These are phyloP conservation scores for Athrips mouffetella DNA, from an alignment of 2,888 invertebrate species.

Conservation along the genomic window DNA sequence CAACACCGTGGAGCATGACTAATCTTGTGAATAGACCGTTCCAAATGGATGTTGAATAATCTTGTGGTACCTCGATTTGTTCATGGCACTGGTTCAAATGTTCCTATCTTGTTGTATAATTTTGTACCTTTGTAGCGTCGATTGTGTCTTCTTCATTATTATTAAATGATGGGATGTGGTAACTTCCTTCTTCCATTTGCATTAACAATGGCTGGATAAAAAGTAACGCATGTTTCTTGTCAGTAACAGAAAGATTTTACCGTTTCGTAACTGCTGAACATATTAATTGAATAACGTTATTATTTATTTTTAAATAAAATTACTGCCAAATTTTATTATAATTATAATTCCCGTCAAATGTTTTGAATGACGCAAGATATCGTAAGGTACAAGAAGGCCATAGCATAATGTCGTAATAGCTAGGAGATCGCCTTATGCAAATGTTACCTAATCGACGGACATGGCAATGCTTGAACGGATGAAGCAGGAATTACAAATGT, in stretches of 20 bases:
- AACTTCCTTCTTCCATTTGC: constrained; percentile 3
- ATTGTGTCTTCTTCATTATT: background rate
- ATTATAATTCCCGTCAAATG: constrained; percentile 10
- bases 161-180: background rate
- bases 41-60: constrained; percentile 29
- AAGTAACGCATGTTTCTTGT: background rate
- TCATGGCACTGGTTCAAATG: no score
- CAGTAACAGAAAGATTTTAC: background rate
- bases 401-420: constrained; percentile 43
- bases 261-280: no score
- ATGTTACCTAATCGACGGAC: constrained; percentile 46
- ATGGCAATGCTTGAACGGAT: constrained; percentile 38
- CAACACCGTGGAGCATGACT: constrained; percentile 31
- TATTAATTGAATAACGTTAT: no score
- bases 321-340: no score
- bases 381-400: constrained; percentile 27
- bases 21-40: constrained; percentile 24
- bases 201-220: background rate
- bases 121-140: background rate
- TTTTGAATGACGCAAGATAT: constrained; percentile 14
- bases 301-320: no score
- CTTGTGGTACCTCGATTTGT: constrained; percentile 7
- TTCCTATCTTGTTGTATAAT: background rate
- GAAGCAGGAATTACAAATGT: constrained; percentile 41
- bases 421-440: constrained; percentile 49